These are phyloP conservation scores for Ptychobarbus kaznakovi DNA, from an alignment of 2,797 vertebrate species.

Conservation along the genomic window DNA sequence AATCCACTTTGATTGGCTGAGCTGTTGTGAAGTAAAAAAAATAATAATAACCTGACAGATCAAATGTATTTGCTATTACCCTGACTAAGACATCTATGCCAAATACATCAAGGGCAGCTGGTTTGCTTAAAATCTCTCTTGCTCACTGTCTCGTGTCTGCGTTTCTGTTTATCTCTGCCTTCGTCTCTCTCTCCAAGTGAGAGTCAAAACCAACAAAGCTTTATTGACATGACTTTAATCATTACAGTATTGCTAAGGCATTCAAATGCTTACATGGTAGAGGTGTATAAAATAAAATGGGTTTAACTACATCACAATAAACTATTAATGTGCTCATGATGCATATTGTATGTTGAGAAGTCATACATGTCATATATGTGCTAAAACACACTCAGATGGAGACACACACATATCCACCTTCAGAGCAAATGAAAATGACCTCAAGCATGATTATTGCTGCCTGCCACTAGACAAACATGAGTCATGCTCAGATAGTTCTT, in stretches of 20 bases:
- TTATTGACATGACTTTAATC: background rate
- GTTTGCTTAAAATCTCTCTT: conserved; percentile 24
- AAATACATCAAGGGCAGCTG: conserved; percentile 33
- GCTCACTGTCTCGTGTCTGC: background rate
- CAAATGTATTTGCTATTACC: conserved; percentile 18
- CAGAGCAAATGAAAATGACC: conserved; percentile 27
- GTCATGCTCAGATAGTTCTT: conserved; percentile 34
- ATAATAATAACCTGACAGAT: background rate
- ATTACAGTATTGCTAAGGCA: conserved; percentile 29
- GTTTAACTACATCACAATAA: background rate
- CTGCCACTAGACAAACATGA: conserved; percentile 21
- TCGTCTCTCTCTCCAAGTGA: background rate
- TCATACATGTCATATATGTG: background rate
- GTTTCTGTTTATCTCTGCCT: conserved; percentile 20
- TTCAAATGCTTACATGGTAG: background rate
- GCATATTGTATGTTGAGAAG: background rate
- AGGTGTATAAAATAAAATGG: background rate
- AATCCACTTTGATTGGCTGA: conserved; percentile 5
- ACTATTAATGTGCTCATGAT: background rate
- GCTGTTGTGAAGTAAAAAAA: background rate
- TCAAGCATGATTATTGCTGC: conserved; percentile 16
- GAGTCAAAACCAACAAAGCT: conserved; percentile 11
- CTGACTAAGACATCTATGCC: background rate
- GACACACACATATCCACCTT: background rate
- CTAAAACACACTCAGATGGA: conserved; percentile 8